Percentiles rank a stretch among this genome's conserved stretches.
phyloP scores from a whole-genome alignment of 92 coral and sea anemone genomes.

The Heliopora coerulea region DNA sequence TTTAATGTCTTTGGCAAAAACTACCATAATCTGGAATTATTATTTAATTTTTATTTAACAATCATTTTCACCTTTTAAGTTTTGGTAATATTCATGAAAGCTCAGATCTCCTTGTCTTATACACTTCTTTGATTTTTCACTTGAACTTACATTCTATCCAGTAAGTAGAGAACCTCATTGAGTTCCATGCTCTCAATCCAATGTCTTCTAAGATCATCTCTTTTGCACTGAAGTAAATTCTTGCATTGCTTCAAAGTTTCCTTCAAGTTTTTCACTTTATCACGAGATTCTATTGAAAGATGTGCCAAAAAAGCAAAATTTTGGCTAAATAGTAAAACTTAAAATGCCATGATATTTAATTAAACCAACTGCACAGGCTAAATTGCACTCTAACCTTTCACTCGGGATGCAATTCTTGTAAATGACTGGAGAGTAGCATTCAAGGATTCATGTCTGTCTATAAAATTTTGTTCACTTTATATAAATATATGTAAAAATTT shows the following conservation, averaged over 20 bases:
- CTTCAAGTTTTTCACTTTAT: conserved; percentile 70
- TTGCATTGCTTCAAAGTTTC: conserved; percentile 82
- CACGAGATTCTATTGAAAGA: conserved; percentile 89
- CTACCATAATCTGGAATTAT: too few relatives aligned
- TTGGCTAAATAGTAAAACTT: not conserved
- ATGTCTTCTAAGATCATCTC: conserved; percentile 92
- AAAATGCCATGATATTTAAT: not conserved
- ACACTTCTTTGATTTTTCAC: too few relatives aligned
- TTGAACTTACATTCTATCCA: conserved; percentile 84
- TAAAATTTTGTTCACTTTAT: too few relatives aligned
- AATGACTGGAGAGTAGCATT: conserved; percentile 89
- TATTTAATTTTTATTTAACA: too few relatives aligned
- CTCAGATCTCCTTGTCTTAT: too few relatives aligned
- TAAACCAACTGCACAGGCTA: not conserved
- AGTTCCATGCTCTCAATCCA: conserved; percentile 99
- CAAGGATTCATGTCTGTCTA: conserved; percentile 84
- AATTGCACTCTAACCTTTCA: conserved; percentile 57
- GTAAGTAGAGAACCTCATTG: conserved; percentile 82
- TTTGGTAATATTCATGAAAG: too few relatives aligned
- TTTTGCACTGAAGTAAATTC: conserved; percentile 80
- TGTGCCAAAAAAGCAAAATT: too few relatives aligned
- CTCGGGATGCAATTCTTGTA: conserved; percentile 91
- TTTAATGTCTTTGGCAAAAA: too few relatives aligned
- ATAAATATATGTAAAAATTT: too few relatives aligned
- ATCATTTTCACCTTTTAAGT: too few relatives aligned